Evolutionary conservation across 2,797 vertebrate genomes (phyloP).

Genomic region (Rhabdomys pumilio): DNA sequence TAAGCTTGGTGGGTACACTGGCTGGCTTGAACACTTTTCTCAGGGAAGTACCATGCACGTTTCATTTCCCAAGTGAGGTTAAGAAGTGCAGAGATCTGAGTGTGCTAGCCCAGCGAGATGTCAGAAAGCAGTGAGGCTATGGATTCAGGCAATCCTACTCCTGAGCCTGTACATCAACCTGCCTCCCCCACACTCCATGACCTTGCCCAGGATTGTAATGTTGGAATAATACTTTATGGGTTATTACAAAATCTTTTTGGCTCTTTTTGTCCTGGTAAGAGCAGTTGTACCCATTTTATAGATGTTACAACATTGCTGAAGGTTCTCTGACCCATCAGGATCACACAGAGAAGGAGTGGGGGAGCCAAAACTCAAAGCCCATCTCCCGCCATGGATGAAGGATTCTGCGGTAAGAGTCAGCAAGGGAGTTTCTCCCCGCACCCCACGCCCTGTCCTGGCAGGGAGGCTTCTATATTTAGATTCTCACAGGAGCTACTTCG

Average conservation of each 20-base stretch:
- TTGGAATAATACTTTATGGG: not conserved
- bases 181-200: too few species aligned
- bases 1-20: not conserved
- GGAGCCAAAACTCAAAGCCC: not conserved
- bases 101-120: not conserved
- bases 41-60: not conserved
- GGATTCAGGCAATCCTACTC: not conserved
- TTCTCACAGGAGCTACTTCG: conserved; percentile 70
- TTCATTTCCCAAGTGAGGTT: not conserved
- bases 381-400: not conserved
- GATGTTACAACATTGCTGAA: conserved; percentile 15
- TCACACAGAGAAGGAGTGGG: not conserved
- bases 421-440: not conserved
- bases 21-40: not conserved
- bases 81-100: not conserved
- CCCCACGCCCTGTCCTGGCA: not conserved
- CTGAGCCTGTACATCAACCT: not conserved
- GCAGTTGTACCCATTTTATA: conserved; percentile 57
- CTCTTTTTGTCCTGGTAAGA: not conserved
- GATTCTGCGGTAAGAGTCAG: not conserved
- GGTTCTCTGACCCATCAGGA: not conserved
- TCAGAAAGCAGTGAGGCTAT: not conserved
- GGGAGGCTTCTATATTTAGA: conserved; percentile 81
- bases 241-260: not conserved
- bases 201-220: not conserved